These are phyloP conservation scores for Petromus typicus DNA, from an alignment of 2,113 vertebrate genomes.

Conservation along the genomic window DNA sequence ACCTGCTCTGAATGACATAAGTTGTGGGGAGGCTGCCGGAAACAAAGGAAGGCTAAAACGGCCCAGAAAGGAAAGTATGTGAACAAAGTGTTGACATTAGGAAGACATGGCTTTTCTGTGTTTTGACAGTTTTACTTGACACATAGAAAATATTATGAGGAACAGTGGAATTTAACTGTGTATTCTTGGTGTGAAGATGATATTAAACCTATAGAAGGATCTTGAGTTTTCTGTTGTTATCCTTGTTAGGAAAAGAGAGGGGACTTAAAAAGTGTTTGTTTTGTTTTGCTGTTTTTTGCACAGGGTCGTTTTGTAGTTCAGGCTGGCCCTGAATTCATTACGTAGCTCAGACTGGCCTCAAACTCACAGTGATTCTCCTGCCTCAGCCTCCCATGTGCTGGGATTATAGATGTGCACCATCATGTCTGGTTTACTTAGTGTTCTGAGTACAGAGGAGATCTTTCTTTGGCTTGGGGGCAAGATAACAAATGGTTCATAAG, in stretches of 20 bases:
- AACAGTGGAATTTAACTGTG: background rate
- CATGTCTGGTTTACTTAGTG: background rate
- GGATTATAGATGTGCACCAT: no score
- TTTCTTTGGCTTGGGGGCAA: constrained; percentile 10
- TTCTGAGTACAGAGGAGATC: background rate
- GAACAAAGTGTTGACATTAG: background rate
- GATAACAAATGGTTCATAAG: constrained; percentile 25
- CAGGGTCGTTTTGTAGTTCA: no score
- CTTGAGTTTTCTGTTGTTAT: constrained; percentile 44
- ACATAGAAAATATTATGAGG: background rate
- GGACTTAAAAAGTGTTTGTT: no score
- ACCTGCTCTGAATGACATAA: constrained; percentile 15
- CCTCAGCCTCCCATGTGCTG: no score
- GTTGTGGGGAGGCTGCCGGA: background rate
- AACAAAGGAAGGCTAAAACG: background rate
- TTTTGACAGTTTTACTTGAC: constrained; percentile 6
- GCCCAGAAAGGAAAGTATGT: background rate
- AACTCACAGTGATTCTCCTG: no score
- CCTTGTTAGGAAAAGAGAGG: constrained; percentile 32
- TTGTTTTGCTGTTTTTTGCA: no score
- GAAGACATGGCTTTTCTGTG: background rate
- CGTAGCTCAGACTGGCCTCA: no score
- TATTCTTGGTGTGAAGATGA: background rate
- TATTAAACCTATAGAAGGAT: background rate
- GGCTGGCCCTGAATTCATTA: no score